phyloP scores from a whole-genome alignment of 2,113 vertebrate species.

The Passer domesticus region DNA sequence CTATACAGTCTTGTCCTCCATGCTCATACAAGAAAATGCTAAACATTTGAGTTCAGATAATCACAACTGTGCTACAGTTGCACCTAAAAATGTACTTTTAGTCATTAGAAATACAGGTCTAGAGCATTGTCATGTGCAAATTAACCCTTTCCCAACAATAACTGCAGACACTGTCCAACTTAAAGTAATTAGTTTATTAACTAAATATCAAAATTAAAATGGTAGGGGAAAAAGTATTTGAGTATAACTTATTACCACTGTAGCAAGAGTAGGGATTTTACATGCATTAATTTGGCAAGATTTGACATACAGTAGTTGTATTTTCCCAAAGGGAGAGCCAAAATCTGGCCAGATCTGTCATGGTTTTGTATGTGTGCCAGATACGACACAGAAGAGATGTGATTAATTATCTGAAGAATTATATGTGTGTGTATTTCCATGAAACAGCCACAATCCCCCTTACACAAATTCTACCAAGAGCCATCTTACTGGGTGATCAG shows the following conservation, averaged over 20 bases:
- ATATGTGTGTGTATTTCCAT: not conserved
- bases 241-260: not conserved
- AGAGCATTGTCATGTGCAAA: not conserved
- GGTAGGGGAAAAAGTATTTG: not conserved
- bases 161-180: not conserved
- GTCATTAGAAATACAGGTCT: not conserved
- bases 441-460: not conserved
- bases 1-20: not conserved
- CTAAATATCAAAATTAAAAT: not conserved
- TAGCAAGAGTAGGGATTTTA: not conserved
- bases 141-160: not conserved
- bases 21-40: not conserved
- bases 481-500: not conserved
- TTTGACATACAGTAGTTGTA: slow-evolving; percentile 51
- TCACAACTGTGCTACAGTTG: not conserved
- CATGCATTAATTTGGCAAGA: slow-evolving; percentile 38
- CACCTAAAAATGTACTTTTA: not conserved
- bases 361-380: slow-evolving; percentile 42
- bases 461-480: not conserved
- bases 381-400: slow-evolving; percentile 25
- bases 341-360: slow-evolving; percentile 51
- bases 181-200: not conserved
- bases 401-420: slow-evolving; percentile 52
- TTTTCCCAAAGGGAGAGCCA: slow-evolving; percentile 63
- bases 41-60: not conserved